Conservation (phyloP, 2,888 invertebrate genomes). For the Bombylius major region DNA sequence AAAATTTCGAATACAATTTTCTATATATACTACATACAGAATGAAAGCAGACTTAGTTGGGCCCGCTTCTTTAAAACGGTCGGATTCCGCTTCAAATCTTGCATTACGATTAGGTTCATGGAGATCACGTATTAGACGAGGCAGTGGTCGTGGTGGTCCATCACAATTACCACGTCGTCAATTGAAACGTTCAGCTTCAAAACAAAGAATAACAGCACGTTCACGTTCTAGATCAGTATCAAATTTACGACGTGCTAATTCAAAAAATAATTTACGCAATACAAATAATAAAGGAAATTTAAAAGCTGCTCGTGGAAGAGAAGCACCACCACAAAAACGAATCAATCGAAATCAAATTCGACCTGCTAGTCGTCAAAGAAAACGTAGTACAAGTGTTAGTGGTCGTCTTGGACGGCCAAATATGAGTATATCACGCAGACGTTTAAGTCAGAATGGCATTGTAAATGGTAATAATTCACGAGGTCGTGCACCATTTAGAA, state of each 20-base stretch:
- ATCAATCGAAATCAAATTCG: background rate
- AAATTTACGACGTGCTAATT: conserved; percentile 11
- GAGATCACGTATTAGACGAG: conserved; percentile 15
- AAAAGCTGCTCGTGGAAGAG: background rate
- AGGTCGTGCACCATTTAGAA: conserved; percentile 26
- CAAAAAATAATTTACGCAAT: conserved; percentile 3
- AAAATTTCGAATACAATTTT: background rate
- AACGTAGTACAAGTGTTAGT: conserved; percentile 8
- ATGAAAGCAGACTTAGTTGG: conserved; percentile 35
- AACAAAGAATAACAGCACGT: conserved; percentile 4
- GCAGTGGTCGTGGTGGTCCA: conserved; percentile 21
- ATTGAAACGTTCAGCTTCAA: conserved; percentile 7
- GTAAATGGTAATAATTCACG: conserved; percentile 21
- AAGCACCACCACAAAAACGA: background rate
- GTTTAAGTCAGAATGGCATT: conserved; percentile 12
- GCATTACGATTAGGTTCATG: conserved; percentile 24
- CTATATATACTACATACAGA: conserved; percentile 18
- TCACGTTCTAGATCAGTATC: conserved; percentile 9
- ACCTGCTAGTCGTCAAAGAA: conserved; percentile 1
- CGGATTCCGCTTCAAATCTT: conserved; percentile 23
- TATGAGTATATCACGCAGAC: background rate
- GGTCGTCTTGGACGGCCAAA: conserved; percentile 7
- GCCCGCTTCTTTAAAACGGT: conserved; percentile 22
- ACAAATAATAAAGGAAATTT: conserved; percentile 3
- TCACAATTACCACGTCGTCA: conserved; percentile 17